Percentiles rank a stretch among this genome's conserved stretches.
Conservation (phyloP, 2,797 vertebrate species). For the Ptychadena robeensis region DNA sequence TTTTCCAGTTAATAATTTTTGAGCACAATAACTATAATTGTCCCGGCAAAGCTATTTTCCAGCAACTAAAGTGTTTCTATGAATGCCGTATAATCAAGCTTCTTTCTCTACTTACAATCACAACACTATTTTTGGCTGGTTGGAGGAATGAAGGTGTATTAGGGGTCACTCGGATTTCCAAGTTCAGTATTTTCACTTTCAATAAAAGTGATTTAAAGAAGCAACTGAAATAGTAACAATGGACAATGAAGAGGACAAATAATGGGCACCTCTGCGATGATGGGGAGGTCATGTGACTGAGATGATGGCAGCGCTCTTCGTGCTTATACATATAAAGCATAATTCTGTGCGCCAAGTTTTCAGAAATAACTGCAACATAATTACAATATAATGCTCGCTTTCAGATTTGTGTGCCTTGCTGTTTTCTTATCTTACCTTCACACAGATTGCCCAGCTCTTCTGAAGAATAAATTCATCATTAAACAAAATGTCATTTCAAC, state of each 20-base stretch:
- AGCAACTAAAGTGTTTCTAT: neutral
- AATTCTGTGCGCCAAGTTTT: neutral
- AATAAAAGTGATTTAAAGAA: constrained; percentile 18
- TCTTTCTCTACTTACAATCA: neutral
- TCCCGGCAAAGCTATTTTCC: neutral
- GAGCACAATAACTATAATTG: neutral
- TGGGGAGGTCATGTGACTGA: constrained; percentile 14
- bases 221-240: neutral
- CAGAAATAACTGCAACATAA: neutral
- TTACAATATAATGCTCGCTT: neutral
- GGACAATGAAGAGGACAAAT: constrained; percentile 29
- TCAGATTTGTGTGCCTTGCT: neutral
- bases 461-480: neutral
- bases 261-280: neutral
- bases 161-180: constrained; percentile 14
- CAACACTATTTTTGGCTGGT: neutral
- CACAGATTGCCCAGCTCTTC: neutral
- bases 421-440: neutral
- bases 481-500: neutral
- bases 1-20: neutral
- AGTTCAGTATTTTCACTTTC: neutral
- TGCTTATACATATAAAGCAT: constrained; percentile 18
- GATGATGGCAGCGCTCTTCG: neutral
- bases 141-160: constrained; percentile 4
- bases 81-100: constrained; percentile 19